Evolutionary conservation across 2,888 invertebrate genomes (phyloP).

Genomic region (Pheosia tremula): DNA sequence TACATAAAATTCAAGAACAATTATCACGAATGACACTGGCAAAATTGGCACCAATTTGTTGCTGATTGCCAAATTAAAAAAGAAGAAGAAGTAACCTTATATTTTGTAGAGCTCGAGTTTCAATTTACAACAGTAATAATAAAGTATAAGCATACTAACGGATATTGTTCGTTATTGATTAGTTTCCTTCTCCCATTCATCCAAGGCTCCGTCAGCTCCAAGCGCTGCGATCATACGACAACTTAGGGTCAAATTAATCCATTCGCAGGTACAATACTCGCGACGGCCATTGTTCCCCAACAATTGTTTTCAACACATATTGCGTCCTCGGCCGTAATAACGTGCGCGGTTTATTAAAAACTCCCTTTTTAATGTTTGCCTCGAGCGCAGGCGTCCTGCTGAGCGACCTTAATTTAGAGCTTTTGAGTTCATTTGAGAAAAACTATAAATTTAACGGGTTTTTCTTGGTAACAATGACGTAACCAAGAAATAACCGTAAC

Average conservation of each 20-base stretch:
- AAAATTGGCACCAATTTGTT: no score
- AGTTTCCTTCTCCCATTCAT: background rate
- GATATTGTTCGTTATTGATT: background rate
- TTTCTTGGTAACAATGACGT: background rate
- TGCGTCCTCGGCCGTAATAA: slow-evolving; percentile 45
- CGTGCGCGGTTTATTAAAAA: slow-evolving; percentile 43
- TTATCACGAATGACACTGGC: no score
- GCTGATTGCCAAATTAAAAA: no score
- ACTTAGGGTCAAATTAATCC: slow-evolving; percentile 39
- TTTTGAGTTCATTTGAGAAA: background rate
- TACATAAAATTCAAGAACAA: no score
- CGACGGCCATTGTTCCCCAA: slow-evolving; percentile 35
- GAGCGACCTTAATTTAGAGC: background rate
- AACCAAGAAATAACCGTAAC: background rate
- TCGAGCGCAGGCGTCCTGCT: slow-evolving; percentile 3
- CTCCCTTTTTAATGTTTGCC: slow-evolving; percentile 13
- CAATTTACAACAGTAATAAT: no score
- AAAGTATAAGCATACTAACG: background rate
- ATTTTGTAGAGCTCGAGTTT: no score
- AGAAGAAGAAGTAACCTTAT: no score
- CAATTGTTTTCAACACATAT: slow-evolving; percentile 49
- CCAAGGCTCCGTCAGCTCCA: background rate
- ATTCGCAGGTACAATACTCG: slow-evolving; percentile 41
- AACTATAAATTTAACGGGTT: slow-evolving; percentile 2
- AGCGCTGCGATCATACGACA: background rate